A percentile compares a stretch with the other conserved stretches of the same genome.
phyloP scores from a whole-genome alignment of 2,888 invertebrate genomes.

The Dasysyrphus tricinctus region DNA sequence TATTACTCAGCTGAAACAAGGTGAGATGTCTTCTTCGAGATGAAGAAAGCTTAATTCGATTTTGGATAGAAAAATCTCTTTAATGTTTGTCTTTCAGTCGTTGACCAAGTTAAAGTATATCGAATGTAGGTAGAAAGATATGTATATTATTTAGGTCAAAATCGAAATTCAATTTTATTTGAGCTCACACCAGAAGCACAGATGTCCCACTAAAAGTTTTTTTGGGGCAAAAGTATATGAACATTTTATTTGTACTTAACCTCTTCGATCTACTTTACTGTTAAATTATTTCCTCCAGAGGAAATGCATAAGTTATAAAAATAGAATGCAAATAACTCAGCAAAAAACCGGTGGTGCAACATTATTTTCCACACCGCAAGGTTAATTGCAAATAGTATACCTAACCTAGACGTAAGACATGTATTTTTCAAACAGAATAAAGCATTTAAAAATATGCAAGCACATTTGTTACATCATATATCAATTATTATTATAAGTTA shows the following conservation, averaged over 20 bases:
- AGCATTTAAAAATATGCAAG: not conserved
- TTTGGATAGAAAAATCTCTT: not conserved
- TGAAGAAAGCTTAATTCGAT: slow-evolving; percentile 31
- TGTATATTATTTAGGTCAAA: slow-evolving; percentile 16
- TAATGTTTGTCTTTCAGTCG: not conserved
- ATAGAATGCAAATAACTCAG: slow-evolving; percentile 15
- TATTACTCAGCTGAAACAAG: slow-evolving; percentile 35
- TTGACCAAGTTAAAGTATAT: not conserved
- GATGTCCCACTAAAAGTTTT: too few relatives aligned
- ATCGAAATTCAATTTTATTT: slow-evolving; percentile 3
- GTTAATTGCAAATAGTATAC: slow-evolving; percentile 10
- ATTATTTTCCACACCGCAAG: not conserved
- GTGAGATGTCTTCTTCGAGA: not conserved
- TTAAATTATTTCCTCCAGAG: not conserved
- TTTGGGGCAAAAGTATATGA: not conserved
- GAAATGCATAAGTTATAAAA: not conserved
- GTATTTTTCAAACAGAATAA: slow-evolving; percentile 13
- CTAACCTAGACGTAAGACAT: not conserved
- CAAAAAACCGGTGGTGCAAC: slow-evolving; percentile 20
- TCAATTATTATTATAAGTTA: slow-evolving; percentile 16
- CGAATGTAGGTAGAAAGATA: not conserved
- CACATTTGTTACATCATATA: slow-evolving; percentile 55
- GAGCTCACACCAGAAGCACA: not conserved
- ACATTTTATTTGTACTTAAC: too few relatives aligned
- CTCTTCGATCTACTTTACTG: too few relatives aligned